A percentile compares a stretch with the other conserved stretches of the same genome.
phyloP scores from a whole-genome alignment of 2,888 invertebrate species.

The Tetropium fuscum region DNA sequence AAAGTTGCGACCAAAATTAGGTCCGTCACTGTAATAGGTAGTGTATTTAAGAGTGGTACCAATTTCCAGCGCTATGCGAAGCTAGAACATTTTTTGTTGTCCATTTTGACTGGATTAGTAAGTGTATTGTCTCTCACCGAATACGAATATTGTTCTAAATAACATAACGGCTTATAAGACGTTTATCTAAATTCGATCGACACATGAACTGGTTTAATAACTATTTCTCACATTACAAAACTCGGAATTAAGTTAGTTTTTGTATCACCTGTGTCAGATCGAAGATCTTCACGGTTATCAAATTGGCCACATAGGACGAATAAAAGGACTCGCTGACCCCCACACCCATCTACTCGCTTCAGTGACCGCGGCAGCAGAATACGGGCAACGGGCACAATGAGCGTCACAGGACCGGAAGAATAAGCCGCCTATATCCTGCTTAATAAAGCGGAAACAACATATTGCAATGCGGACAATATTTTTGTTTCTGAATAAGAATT shows the following conservation, averaged over 20 bases:
- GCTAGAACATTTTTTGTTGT: no score
- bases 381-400: constrained; percentile 31
- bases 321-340: constrained; percentile 12
- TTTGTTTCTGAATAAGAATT: constrained; percentile 44
- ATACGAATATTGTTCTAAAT: constrained; percentile 7
- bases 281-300: constrained; percentile 44
- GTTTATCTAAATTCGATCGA: constrained; percentile 51
- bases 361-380: constrained; percentile 24
- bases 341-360: constrained; percentile 24
- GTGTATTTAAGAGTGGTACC: no score
- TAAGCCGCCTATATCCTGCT: constrained; percentile 63
- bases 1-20: no score
- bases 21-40: no score
- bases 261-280: constrained; percentile 51
- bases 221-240: constrained; percentile 54
- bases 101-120: no score
- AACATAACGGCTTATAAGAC: constrained; percentile 11
- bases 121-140: no score
- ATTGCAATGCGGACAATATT: constrained; percentile 54
- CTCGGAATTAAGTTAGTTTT: constrained; percentile 43
- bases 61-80: no score
- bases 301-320: constrained; percentile 23
- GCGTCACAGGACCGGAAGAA: constrained; percentile 56
- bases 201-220: constrained; percentile 51
- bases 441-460: constrained; percentile 64